These are phyloP conservation scores for Microcebus murinus DNA, from an alignment of 2,113 vertebrate species.

Conservation along the genomic window DNA sequence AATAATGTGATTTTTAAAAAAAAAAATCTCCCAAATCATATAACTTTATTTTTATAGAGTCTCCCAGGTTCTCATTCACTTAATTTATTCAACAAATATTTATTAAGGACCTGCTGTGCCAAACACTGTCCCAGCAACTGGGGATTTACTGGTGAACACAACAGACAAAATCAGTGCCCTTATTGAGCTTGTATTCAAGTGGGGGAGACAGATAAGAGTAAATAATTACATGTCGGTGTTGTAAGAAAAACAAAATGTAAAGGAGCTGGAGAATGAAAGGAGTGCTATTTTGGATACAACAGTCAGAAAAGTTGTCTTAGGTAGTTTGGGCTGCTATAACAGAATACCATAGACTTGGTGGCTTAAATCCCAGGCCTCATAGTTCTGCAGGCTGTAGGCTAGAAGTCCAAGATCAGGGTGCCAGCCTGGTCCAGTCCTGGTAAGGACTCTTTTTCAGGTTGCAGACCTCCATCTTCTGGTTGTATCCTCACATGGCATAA, in stretches of 20 bases:
- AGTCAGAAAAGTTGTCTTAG: neutral
- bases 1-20: neutral
- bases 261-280: neutral
- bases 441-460: neutral
- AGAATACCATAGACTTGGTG: neutral
- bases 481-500: neutral
- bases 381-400: neutral
- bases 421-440: neutral
- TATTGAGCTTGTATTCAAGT: neutral
- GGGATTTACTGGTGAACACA: neutral
- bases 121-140: neutral
- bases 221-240: neutral
- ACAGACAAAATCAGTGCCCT: neutral
- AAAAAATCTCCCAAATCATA: neutral
- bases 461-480: neutral
- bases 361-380: neutral
- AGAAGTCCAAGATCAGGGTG: neutral
- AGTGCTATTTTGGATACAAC: neutral
- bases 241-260: neutral
- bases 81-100: conserved; percentile 9
- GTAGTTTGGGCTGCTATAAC: neutral
- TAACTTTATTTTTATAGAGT: neutral
- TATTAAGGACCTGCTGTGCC: neutral
- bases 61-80: conserved; percentile 13
- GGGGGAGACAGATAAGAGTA: neutral